These are phyloP conservation scores for Adineta ricciae DNA, from an alignment of 2,888 invertebrate species.

Conservation along the genomic window DNA sequence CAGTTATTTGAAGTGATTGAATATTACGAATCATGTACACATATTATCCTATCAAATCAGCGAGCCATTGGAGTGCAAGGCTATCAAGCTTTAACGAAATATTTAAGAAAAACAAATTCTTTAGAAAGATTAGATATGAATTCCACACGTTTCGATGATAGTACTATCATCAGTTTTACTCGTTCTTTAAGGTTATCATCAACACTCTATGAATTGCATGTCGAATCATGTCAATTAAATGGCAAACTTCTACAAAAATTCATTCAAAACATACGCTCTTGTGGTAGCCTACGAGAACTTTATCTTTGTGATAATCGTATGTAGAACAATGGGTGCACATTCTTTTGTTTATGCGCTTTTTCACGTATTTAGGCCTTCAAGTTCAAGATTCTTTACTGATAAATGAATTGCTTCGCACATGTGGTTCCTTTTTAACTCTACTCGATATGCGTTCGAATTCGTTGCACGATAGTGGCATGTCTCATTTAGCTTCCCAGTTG, in stretches of 20 bases:
- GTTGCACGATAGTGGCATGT: conserved; percentile 63
- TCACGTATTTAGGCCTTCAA: not conserved
- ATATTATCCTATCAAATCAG: conserved; percentile 68
- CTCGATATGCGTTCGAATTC: conserved; percentile 35
- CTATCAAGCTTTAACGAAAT: conserved; percentile 70
- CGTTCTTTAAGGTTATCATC: conserved; percentile 26
- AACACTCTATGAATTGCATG: conserved; percentile 26
- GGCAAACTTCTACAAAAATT: conserved; percentile 20
- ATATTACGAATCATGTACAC: conserved; percentile 72
- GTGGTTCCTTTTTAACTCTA: conserved; percentile 37
- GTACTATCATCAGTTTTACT: conserved; percentile 21
- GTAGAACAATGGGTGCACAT: conserved; percentile 50
- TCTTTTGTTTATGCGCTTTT: no score
- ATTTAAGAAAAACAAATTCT: conserved; percentile 63
- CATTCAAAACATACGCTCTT: conserved; percentile 63
- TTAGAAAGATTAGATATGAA: conserved; percentile 21
- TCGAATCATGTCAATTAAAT: conserved; percentile 29
- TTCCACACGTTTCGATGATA: conserved; percentile 23
- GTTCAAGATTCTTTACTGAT: not conserved
- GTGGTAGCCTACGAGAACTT: conserved; percentile 66
- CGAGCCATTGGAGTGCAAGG: conserved; percentile 65
- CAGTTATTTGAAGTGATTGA: conserved; percentile 81
- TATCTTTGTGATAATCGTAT: conserved; percentile 73
- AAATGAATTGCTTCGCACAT: not conserved
- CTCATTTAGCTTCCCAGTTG: conserved; percentile 64